These are phyloP conservation scores for Sebastiscus tertius DNA, from an alignment of 2,797 vertebrate species.

Conservation along the genomic window DNA sequence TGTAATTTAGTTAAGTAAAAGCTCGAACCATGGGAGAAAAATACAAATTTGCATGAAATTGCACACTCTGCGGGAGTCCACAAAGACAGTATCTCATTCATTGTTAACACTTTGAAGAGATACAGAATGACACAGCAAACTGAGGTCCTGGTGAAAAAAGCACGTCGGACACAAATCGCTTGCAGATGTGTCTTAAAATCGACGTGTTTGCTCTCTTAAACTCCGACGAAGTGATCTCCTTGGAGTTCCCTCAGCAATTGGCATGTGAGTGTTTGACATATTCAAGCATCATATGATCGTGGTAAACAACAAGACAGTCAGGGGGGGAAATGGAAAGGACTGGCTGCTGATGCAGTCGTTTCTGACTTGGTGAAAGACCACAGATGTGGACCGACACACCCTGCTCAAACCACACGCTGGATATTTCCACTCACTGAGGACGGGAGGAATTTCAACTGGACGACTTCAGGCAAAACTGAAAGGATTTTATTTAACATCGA, in stretches of 20 bases:
- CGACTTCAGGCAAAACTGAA: conserved; percentile 19
- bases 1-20: conserved; percentile 37
- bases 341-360: conserved; percentile 43
- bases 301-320: conserved; percentile 49
- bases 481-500: conserved; percentile 10
- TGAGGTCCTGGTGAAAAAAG: conserved; percentile 22
- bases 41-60: conserved; percentile 40
- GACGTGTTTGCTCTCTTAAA: neutral
- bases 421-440: conserved; percentile 59
- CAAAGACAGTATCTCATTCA: conserved; percentile 5
- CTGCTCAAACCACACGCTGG: conserved; percentile 49
- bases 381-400: conserved; percentile 60
- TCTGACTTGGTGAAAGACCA: conserved; percentile 44
- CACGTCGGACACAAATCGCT: conserved; percentile 31
- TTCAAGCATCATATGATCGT: neutral
- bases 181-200: conserved; percentile 45
- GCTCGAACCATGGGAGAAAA: conserved; percentile 6
- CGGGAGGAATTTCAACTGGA: conserved; percentile 31
- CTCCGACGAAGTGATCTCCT: conserved; percentile 21
- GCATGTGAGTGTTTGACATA: conserved; percentile 35
- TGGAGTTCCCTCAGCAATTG: conserved; percentile 42
- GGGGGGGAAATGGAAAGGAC: conserved; percentile 16
- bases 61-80: conserved; percentile 29
- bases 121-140: conserved; percentile 33
- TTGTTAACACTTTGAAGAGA: conserved; percentile 17